Base-by-base conservation (phyloP, 2,888 invertebrate genomes). In the Neelides folsomi region DNA sequence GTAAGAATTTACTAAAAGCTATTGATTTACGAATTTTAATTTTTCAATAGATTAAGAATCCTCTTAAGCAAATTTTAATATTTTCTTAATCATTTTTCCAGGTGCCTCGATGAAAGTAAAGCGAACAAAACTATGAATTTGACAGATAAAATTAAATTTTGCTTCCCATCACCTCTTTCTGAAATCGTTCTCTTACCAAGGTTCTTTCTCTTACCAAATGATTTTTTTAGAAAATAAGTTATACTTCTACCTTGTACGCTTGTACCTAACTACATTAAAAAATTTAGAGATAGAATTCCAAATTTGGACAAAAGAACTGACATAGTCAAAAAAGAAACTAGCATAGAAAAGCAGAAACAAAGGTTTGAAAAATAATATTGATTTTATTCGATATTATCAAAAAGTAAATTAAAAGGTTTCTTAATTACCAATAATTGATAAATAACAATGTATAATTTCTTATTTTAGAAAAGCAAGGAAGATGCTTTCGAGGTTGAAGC, bases 1-100 rank as follows among this genome's bases (percentile, higher is more conserved):
- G 65, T 74, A 77, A 64, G 72, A 76, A 10, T n/a, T n/a, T n/a
- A n/a, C n/a, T n/a, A n/a, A 16, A 51, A n/a, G 18, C n/a, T 3
- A 49, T 37, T 7, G 7, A 27, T 27, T 16, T 40, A 10, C 5
- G 12, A 37, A 16, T 49, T 27, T n/a, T 45, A 19, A n/a, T 45
- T 7, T 27, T n/a, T 6, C 8, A 27, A 27, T 27, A 27, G 27
- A 27, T 27, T 27, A 5, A 27, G 7, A 5, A 5, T 27, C 3
- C 7, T 5, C 27, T 5, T 27, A 27, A 27, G 3, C 7, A 27
- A 5, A 5, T 5, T 27, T 27, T 27, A 27, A 27, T 27, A 5
- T 27, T 5, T 27, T 5, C 27, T 5, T 27, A 27, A 27, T 27
- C 7, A 27, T 27, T 27, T 5, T 27, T 27, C 27, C 3, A 27